Base-by-base conservation (phyloP, 2,888 invertebrate genomes). In the Oscheius sp. region DNA sequence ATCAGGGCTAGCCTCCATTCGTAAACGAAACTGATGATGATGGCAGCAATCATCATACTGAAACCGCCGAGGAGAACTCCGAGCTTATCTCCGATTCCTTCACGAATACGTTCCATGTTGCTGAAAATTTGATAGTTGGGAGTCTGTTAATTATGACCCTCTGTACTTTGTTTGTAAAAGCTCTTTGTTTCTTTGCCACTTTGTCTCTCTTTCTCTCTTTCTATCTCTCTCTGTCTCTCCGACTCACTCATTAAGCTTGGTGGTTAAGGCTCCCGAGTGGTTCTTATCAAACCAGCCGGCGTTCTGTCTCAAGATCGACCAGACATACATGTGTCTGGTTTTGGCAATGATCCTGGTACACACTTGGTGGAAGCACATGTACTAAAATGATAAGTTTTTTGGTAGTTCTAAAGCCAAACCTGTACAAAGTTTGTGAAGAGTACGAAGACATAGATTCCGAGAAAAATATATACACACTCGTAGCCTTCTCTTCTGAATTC, bases 281-380 rank as follows among this genome's bases (percentile, higher is more conserved):
- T 85, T 80, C 51, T 79, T 81, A 50, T 86, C 86, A 62, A 84
- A 83, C 85, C 85, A 86, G 29, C 84, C 86, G 2, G 86, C 86
- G 65, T 86, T 85, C 57, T 86, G 86, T 53, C 85, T 59, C 7
- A 86, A 63, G 21, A 86, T 76, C 3, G 86, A 78, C 48, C 73
- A 55, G 53, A 85, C 77, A 74, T 79, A 84, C 9, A 76, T 73
- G 37, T 81, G 76, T 47, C 83, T 75, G 73, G 84, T 78, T 65
- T 78, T 73, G 35, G 83, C 72, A 70, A 85, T 86, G 29, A 85
- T 79, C n/a, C 82, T 63, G 33, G 79, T 82, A 66, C 85, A 85
- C 7, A 79, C 77, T n/a, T 78, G 75, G 72, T 84, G 83, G 66
- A 85, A 85, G 74, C 84, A 85, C 77, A 80, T 78, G 72, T 84